Evolutionary conservation across 1,140 invertebrate species (phyloP), one percentile per base, ranked within the genome.

Genomic region (Leptoteleia sp.): DNA sequence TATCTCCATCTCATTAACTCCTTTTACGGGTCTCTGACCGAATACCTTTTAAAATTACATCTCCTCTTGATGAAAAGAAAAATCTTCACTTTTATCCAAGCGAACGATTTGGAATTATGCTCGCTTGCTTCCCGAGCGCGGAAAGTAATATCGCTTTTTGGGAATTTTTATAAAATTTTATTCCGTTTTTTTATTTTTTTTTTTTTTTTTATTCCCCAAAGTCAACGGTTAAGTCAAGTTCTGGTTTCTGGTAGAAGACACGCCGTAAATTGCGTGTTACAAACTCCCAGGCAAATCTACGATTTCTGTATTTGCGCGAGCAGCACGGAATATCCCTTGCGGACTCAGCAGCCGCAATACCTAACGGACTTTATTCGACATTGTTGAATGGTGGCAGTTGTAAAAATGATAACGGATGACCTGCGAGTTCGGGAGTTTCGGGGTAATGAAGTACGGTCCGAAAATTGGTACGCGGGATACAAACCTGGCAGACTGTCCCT

Each of bases 351-450:
- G 81, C 79, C 81, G 82, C 87, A 89, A 88, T 89, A 89, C 86
- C 88, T 88, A 89, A 88, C 84, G 87, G 87, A 89, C 83, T 89
- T 89, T 89, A 89, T 89, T 89, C 88, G 88, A 89, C 88, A 89
- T 89, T 89, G 88, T 89, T 90, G 84, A 87, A 90, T 90, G 87
- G 88, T 86, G 87, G 86, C 87, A 89, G 88, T 87, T 88, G 87
- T 89, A 90, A 90, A 90, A 90, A 90, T 89, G 87, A 90, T 90
- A 90, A 89, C 87, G 85, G 83, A 90, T 88, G 88, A 89, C 84
- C 87, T 82, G 81, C 81, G 86, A 87, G 85, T 82, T 83, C 33
- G 81, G 79, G 80, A 85, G 81, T 87, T 87, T 83, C 79, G 52
- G 85, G 87, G 82, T 89, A 89, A 89, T 89, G 87, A 88, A 89